Percentiles rank a stretch among this genome's conserved stretches.
phyloP scores from a whole-genome alignment of 2,113 vertebrate genomes.

The Petrocephalus zakoni region DNA sequence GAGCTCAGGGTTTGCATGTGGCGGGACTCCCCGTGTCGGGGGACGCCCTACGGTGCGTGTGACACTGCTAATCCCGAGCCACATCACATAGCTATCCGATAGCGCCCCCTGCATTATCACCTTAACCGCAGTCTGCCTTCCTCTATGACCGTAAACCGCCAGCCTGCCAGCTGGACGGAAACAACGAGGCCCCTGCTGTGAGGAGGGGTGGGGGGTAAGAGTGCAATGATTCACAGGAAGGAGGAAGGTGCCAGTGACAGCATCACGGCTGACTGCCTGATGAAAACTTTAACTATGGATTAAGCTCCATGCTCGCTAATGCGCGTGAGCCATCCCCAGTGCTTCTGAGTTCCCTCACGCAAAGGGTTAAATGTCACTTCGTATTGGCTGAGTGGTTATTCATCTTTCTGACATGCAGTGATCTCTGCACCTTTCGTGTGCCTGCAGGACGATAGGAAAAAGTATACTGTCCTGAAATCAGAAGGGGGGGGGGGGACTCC shows the following conservation, averaged over 20 bases:
- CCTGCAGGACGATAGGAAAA: not conserved
- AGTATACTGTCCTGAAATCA: not conserved
- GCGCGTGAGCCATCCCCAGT: not conserved
- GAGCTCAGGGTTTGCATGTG: not conserved
- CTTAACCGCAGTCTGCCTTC: not conserved
- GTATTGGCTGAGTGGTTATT: not conserved
- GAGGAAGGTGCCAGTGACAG: not conserved
- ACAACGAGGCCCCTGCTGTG: not conserved
- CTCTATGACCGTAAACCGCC: not conserved
- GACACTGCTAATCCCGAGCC: not conserved
- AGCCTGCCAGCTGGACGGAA: not conserved
- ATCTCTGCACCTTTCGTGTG: not conserved
- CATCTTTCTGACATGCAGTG: not conserved
- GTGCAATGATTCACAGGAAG: not conserved
- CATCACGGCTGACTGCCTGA: not conserved
- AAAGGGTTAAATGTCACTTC: not conserved
- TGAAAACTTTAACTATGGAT: not conserved
- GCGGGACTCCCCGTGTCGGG: not conserved
- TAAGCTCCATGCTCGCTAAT: not conserved
- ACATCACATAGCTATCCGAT: not conserved
- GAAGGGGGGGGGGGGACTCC: not conserved
- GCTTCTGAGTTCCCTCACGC: not conserved
- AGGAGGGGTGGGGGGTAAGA: not conserved
- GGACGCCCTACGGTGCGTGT: not conserved
- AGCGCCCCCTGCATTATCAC: not conserved